Conservation (phyloP, 2,888 invertebrate genomes). For the Luffia ferchaultella region DNA sequence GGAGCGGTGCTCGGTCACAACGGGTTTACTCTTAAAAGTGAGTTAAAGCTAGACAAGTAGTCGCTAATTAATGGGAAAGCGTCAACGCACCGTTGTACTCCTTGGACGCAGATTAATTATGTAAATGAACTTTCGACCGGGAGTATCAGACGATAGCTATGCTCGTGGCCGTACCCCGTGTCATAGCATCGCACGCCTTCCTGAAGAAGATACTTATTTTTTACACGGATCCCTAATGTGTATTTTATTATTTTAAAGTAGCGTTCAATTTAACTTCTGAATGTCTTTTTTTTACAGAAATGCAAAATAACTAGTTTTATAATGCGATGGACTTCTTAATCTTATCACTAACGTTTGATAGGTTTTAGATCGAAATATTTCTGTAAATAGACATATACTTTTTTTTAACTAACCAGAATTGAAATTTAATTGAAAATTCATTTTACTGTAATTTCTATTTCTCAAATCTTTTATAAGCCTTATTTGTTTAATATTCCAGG, state of each 20-base stretch:
- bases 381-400: too few relatives aligned
- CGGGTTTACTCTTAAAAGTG: slow-evolving; percentile 13
- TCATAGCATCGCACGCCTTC: background rate
- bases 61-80: slow-evolving; percentile 31
- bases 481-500: too few relatives aligned
- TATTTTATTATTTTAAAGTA: background rate
- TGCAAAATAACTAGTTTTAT: too few relatives aligned
- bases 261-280: background rate
- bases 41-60: slow-evolving; percentile 20
- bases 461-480: too few relatives aligned
- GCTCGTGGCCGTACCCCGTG: too few relatives aligned
- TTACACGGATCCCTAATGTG: background rate
- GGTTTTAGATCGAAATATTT: too few relatives aligned
- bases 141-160: background rate
- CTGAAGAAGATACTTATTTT: background rate
- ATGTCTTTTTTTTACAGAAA: too few relatives aligned
- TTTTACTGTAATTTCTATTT: too few relatives aligned
- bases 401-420: too few relatives aligned
- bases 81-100: slow-evolving; percentile 22
- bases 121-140: slow-evolving; percentile 30
- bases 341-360: too few relatives aligned
- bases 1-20: background rate
- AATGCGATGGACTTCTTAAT: too few relatives aligned
- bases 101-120: slow-evolving; percentile 39
- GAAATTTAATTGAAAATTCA: too few relatives aligned